Conservation (phyloP, 2,113 vertebrate species). For the Murina feae region DNA sequence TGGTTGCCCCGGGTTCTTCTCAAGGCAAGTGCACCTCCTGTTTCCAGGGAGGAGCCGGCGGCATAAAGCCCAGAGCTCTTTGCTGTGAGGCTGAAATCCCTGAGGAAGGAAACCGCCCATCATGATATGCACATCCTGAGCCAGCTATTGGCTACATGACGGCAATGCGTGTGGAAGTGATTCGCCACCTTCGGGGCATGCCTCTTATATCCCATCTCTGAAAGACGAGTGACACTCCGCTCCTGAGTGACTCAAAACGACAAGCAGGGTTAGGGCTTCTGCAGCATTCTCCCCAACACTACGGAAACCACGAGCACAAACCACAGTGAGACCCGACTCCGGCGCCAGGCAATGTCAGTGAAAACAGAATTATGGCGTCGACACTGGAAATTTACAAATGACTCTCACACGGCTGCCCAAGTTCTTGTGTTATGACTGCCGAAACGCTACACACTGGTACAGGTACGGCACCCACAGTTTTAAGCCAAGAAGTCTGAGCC, state of each 20-base stretch:
- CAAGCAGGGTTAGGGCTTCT: constrained; percentile 31
- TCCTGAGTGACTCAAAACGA: constrained; percentile 35
- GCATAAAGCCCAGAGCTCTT: not conserved
- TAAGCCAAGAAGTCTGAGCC: not conserved
- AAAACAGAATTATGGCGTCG: constrained; percentile 17
- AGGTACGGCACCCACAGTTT: not conserved
- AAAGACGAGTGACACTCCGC: not conserved
- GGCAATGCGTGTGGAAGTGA: constrained; percentile 36
- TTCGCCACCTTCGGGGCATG: constrained; percentile 47
- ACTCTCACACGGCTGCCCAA: constrained; percentile 43
- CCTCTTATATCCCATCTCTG: constrained; percentile 37
- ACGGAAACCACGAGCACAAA: constrained; percentile 17
- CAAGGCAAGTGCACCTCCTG: not conserved
- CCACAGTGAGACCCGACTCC: constrained; percentile 36
- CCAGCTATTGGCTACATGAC: not conserved
- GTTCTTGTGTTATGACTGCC: not conserved
- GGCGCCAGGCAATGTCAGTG: not conserved
- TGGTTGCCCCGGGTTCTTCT: not conserved
- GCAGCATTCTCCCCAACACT: constrained; percentile 5
- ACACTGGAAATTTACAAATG: not conserved
- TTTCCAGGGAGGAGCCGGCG: rapidly evolving
- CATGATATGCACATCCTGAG: not conserved
- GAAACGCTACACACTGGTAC: not conserved
- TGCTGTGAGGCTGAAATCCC: constrained; percentile 35
- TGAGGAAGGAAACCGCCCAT: constrained; percentile 24